These are phyloP conservation scores for Orchestes rusci DNA, from an alignment of 2,888 invertebrate species.

Conservation along the genomic window DNA sequence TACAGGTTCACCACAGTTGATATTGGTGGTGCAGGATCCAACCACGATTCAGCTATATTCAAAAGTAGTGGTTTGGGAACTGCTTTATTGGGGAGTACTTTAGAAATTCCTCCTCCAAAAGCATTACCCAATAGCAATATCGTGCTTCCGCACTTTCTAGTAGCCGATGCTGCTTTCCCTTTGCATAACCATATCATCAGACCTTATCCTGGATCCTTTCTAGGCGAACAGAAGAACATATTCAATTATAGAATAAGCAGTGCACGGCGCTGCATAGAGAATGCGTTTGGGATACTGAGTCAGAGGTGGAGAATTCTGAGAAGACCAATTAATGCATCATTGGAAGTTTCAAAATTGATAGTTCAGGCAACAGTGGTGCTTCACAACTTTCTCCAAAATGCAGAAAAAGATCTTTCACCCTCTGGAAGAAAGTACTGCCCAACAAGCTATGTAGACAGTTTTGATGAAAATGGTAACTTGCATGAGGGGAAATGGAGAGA, in stretches of 20 bases:
- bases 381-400: constrained; percentile 25
- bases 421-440: constrained; percentile 4
- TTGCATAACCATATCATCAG: constrained; percentile 17
- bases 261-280: constrained; percentile 3
- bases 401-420: constrained; percentile 17
- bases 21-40: constrained; percentile 32
- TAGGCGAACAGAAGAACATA: constrained; percentile 8
- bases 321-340: constrained; percentile 12
- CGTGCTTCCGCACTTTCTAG: constrained; percentile 18
- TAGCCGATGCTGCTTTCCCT: constrained; percentile 24
- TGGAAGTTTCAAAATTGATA: constrained; percentile 19
- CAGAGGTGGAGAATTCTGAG: constrained; percentile 20
- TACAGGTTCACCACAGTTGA: constrained; percentile 33
- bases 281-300: constrained; percentile 16
- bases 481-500: neutral
- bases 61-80: constrained; percentile 12
- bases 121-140: constrained; percentile 15
- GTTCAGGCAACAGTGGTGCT: constrained; percentile 23
- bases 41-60: constrained; percentile 32
- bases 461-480: constrained; percentile 1
- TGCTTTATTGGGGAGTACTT: constrained; percentile 9
- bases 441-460: constrained; percentile 10
- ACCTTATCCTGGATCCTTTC: constrained; percentile 12
- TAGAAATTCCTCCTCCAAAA: constrained; percentile 10
- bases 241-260: constrained; percentile 18